Evolutionary conservation across 2,797 vertebrate genomes (phyloP).

Genomic region (Bradypodion ventrale): DNA sequence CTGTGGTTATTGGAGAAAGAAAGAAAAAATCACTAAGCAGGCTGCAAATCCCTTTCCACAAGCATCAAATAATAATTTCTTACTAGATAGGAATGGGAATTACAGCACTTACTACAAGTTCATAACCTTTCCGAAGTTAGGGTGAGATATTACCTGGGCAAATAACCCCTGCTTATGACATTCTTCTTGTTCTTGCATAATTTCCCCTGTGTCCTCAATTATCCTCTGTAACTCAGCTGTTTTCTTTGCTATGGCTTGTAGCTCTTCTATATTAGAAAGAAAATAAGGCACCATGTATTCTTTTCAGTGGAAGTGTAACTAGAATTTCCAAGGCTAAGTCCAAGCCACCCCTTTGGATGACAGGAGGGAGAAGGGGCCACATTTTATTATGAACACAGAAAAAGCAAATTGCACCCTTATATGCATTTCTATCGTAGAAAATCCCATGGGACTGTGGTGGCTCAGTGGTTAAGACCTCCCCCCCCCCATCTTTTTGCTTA

Average conservation of each 20-base stretch:
- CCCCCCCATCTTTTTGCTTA: no score
- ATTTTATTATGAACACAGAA: background rate
- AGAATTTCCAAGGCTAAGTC: background rate
- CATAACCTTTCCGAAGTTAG: background rate
- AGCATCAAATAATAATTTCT: background rate
- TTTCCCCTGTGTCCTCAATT: slow-evolving; percentile 78
- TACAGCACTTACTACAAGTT: background rate
- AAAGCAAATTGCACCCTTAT: background rate
- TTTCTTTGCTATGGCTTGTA: slow-evolving; percentile 70
- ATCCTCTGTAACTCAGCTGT: slow-evolving; percentile 75
- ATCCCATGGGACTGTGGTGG: no score
- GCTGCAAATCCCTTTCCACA: background rate
- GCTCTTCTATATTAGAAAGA: slow-evolving; percentile 68
- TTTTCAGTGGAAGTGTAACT: background rate
- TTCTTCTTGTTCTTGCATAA: slow-evolving; percentile 66
- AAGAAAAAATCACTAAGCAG: background rate
- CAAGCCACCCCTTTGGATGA: background rate
- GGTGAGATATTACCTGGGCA: slow-evolving; percentile 65
- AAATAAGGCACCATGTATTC: background rate
- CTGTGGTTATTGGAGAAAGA: slow-evolving; percentile 54
- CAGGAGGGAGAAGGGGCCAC: no score
- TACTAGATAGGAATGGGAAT: no score
- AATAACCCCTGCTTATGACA: slow-evolving; percentile 36
- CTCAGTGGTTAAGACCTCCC: no score
- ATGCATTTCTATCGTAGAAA: background rate